Percentiles rank a stretch among this genome's conserved stretches.
Evolutionary conservation across 2,888 invertebrate species (phyloP).

Genomic region (Andrena haemorrhoa): DNA sequence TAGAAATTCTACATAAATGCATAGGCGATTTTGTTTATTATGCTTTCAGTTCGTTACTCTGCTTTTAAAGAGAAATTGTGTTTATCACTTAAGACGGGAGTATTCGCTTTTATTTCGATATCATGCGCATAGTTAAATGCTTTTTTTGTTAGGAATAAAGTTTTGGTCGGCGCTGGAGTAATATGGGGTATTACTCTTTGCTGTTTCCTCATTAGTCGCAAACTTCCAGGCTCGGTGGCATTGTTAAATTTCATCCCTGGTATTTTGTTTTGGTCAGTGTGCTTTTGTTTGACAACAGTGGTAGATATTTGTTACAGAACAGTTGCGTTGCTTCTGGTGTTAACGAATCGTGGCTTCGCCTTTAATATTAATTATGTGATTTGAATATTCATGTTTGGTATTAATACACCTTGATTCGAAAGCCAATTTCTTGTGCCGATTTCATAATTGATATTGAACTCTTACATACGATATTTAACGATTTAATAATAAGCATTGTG

Average conservation of each 20-base stretch:
- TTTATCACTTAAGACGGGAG: not conserved
- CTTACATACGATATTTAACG: not conserved
- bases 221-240: constrained; percentile 61
- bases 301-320: not conserved
- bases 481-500: not conserved
- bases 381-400: not conserved
- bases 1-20: constrained; percentile 10
- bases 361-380: not conserved
- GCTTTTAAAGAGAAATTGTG: not conserved
- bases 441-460: not conserved
- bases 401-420: constrained; percentile 18
- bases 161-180: constrained; percentile 73
- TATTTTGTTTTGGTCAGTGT: constrained; percentile 73
- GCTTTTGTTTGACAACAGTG: not conserved
- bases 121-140: constrained; percentile 23
- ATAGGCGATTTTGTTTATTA: constrained; percentile 3
- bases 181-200: constrained; percentile 73
- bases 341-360: not conserved
- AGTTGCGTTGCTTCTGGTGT: not conserved
- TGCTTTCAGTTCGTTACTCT: not conserved
- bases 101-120: not conserved
- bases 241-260: constrained; percentile 72
- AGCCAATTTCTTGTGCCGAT: not conserved
- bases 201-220: constrained; percentile 72
- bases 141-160: constrained; percentile 69